phyloP scores from a whole-genome alignment of 2,888 invertebrate species.

The Mechanitis messenoides region DNA sequence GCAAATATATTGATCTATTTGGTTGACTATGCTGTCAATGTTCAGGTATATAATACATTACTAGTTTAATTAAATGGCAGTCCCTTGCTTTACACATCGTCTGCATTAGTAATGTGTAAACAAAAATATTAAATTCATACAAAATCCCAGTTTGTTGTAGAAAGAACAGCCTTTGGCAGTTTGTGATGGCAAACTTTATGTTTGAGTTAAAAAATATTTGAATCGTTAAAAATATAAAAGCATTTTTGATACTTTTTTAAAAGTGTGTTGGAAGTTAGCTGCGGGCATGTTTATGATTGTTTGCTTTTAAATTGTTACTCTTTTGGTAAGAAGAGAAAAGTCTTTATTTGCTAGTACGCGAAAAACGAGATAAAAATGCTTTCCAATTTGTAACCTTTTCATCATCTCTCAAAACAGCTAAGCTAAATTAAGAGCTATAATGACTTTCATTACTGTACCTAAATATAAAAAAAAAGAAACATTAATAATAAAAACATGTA shows the following conservation, averaged over 20 bases:
- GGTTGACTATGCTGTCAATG: no score
- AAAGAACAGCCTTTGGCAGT: constrained; percentile 9
- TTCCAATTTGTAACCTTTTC: no score
- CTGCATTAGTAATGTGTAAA: neutral
- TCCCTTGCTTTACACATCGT: no score
- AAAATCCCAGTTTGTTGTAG: constrained; percentile 11
- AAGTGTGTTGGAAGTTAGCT: constrained; percentile 1
- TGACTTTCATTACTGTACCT: no score
- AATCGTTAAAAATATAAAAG: constrained; percentile 11
- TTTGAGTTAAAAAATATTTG: constrained; percentile 14
- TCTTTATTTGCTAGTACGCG: neutral
- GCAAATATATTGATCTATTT: no score
- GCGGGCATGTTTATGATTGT: constrained; percentile 4
- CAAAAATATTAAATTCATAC: constrained; percentile 4
- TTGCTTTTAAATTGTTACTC: constrained; percentile 1
- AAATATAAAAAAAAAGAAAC: no score
- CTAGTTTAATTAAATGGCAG: no score
- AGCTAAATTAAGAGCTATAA: no score
- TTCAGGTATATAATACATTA: no score
- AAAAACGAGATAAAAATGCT: no score
- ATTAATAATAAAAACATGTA: no score
- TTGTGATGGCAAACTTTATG: constrained; percentile 9
- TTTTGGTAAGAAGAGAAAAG: neutral
- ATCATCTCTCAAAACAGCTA: no score
- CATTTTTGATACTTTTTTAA: constrained; percentile 6